A percentile compares a stretch with the other conserved stretches of the same genome.
These are phyloP conservation scores for Clarias batrachus DNA, from an alignment of 2,113 vertebrate species.

Conservation along the genomic window DNA sequence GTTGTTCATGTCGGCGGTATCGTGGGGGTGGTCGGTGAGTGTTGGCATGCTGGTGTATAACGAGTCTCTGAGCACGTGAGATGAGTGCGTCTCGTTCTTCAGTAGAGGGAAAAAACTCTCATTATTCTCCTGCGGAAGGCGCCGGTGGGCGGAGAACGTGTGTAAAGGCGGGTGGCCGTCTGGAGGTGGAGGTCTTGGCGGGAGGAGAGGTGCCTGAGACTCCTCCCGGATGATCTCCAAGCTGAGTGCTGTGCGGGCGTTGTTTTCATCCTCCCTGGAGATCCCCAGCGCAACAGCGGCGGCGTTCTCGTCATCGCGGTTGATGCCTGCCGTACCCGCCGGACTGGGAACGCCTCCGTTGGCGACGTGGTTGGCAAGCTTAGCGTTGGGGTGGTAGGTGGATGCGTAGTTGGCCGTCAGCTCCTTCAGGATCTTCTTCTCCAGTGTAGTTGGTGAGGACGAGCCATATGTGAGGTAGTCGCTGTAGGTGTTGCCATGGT, in stretches of 20 bases:
- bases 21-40: slow-evolving; percentile 81
- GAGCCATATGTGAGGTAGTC: slow-evolving; percentile 92
- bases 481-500: slow-evolving; percentile 98
- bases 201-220: slow-evolving; percentile 89
- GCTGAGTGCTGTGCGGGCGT: slow-evolving; percentile 67
- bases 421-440: slow-evolving; percentile 98
- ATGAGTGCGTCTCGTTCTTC: slow-evolving; percentile 79
- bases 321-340: slow-evolving; percentile 59
- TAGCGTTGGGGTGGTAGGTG: slow-evolving; percentile 91
- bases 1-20: slow-evolving; percentile 65
- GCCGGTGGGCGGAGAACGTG: slow-evolving; percentile 81
- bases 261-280: slow-evolving; percentile 75
- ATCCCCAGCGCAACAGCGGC: slow-evolving; percentile 80
- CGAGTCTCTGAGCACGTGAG: slow-evolving; percentile 82
- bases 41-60: slow-evolving; percentile 97
- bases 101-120: slow-evolving; percentile 97
- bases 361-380: slow-evolving; percentile 95
- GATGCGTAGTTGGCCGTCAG: slow-evolving; percentile 96
- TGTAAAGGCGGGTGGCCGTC: slow-evolving; percentile 85
- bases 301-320: slow-evolving; percentile 81
- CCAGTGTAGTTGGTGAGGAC: slow-evolving; percentile 88
- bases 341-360: slow-evolving; percentile 73
- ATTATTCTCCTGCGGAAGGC: slow-evolving; percentile 90
- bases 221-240: slow-evolving; percentile 94
- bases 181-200: slow-evolving; percentile 80